These are phyloP conservation scores for Eueremaeus valkanovi DNA, from an alignment of 2,888 invertebrate species.

Conservation along the genomic window DNA sequence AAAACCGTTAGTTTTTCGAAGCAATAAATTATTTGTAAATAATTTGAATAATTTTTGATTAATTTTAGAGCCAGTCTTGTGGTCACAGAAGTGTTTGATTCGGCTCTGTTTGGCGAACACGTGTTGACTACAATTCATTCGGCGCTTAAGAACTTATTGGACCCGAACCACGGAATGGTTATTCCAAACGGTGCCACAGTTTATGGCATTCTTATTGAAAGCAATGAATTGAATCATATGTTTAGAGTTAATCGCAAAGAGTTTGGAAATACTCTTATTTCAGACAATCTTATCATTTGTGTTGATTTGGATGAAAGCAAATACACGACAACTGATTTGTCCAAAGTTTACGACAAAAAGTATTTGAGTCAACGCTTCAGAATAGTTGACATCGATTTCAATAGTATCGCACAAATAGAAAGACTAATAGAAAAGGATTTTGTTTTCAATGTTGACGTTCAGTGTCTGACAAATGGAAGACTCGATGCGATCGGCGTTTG, in stretches of 20 bases:
- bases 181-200: background rate
- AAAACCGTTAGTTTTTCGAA: slow-evolving; percentile 22
- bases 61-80: slow-evolving; percentile 61
- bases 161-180: slow-evolving; percentile 31
- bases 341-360: background rate
- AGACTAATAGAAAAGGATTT: background rate
- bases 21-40: slow-evolving; percentile 42
- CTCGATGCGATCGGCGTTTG: slow-evolving; percentile 66
- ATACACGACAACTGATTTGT: slow-evolving; percentile 21
- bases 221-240: background rate
- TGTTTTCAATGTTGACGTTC: slow-evolving; percentile 48
- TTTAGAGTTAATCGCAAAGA: background rate
- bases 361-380: background rate
- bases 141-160: slow-evolving; percentile 62
- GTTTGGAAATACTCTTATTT: slow-evolving; percentile 10
- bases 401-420: slow-evolving; percentile 13
- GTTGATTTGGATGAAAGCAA: background rate
- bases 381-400: slow-evolving; percentile 8
- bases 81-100: slow-evolving; percentile 74
- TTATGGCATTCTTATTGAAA: slow-evolving; percentile 23
- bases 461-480: slow-evolving; percentile 56
- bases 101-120: slow-evolving; percentile 72
- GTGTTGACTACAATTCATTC: slow-evolving; percentile 64
- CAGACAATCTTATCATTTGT: background rate
- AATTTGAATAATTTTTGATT: slow-evolving; percentile 32